Base-by-base conservation (phyloP, 2,888 invertebrate genomes). In the Taenaris catops region DNA sequence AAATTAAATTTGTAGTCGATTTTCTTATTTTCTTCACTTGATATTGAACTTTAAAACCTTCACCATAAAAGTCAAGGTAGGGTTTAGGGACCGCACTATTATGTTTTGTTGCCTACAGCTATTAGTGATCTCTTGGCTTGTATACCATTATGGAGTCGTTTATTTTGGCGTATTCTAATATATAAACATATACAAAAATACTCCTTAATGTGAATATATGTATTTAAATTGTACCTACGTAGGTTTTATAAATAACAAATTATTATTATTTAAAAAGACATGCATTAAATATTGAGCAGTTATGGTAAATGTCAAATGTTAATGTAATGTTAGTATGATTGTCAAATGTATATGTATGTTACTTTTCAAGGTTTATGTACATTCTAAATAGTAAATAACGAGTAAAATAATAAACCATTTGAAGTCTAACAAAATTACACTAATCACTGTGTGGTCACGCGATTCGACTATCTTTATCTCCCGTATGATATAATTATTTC, bases 391-490 rank as follows among this genome's bases (percentile, higher is more conserved):
- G 43, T 41, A 44, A 41, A 41, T 46, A 48, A 49, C 44, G 34
- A 49, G 44, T 51, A 50, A 55, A 51, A 55, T 62, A 63, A 49
- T 59, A 58, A 62, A 63, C 48, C 46, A 52, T 52, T 50, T 52
- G 44, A 41, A 45, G 40, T 63, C 56, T 65, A 71, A 69, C 74
- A 43, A 80, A 81, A 84, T 84, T 73, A 78, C 68, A 49, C 58
- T 78, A 83, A 84, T 79, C 62, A 58, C 29, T 41, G 50, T 43
- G 33, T 50, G 57, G 70, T 72, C 84, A 86, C 84, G 84, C 84
- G 72, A 86, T 86, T 75, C 64, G 67, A 69, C 80, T 83, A 83
- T 83, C 75, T 79, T 59, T 63, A 58, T 58, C 55, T 61, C 39
- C 47, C 53, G 58, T 56, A 56, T 66, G 61, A 64, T 74, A 74